Percentiles rank a stretch among this genome's conserved stretches.
phyloP scores from a whole-genome alignment of 2,113 vertebrate genomes.

The Cyphomyrus discorhynchus region DNA sequence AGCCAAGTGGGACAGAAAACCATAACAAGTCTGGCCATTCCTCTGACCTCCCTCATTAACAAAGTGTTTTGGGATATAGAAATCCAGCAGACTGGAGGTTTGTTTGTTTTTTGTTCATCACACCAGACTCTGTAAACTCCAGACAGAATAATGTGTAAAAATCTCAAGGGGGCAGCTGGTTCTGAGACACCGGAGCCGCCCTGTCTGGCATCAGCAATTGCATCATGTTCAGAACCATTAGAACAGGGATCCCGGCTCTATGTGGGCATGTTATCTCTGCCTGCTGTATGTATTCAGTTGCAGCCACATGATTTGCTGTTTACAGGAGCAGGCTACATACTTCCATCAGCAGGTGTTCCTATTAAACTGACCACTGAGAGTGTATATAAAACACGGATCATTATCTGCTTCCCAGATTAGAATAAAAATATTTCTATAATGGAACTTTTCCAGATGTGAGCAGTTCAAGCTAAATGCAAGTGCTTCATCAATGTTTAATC shows the following conservation, averaged over 20 bases:
- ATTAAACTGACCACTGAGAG: not conserved
- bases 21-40: not conserved
- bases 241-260: not conserved
- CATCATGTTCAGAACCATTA: not conserved
- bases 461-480: not conserved
- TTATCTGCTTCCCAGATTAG: not conserved
- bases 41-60: not conserved
- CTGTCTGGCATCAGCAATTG: not conserved
- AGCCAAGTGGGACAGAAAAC: no score
- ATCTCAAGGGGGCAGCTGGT: not conserved
- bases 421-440: not conserved
- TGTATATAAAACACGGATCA: not conserved
- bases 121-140: not conserved
- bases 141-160: not conserved
- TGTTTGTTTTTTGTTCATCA: not conserved
- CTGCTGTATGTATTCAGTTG: not conserved
- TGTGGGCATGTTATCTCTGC: not conserved
- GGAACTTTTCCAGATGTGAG: not conserved
- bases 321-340: not conserved
- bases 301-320: not conserved
- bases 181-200: not conserved
- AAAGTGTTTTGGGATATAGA: not conserved
- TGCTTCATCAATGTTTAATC: not conserved
- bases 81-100: not conserved
- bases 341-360: not conserved